Percentiles rank a stretch among this genome's conserved stretches.
These are phyloP conservation scores for Mustela nigripes DNA, from an alignment of 2,113 vertebrate species.

Conservation along the genomic window DNA sequence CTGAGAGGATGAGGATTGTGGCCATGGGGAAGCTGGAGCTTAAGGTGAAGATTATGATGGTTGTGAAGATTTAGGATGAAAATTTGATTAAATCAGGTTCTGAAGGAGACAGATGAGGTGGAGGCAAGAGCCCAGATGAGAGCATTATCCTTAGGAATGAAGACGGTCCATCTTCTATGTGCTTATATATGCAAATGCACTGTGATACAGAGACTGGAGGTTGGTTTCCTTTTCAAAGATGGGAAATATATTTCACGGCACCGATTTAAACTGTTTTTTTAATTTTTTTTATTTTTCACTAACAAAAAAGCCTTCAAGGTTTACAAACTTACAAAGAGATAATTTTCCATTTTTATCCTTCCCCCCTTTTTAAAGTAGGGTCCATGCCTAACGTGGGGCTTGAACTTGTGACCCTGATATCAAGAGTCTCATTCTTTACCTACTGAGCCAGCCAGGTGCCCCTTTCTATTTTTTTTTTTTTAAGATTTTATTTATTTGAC, in stretches of 20 bases:
- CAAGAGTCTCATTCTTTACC: background rate
- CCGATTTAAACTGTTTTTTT: background rate
- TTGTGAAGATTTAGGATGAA: background rate
- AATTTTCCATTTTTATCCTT: background rate
- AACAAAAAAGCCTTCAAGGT: background rate
- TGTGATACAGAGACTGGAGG: too few species aligned
- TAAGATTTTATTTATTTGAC: too few species aligned
- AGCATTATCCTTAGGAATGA: background rate
- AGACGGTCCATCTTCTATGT: background rate
- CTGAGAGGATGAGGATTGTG: background rate
- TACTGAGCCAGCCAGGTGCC: background rate
- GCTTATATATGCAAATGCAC: background rate
- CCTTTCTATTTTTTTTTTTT: background rate
- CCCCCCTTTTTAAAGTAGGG: background rate
- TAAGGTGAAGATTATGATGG: background rate
- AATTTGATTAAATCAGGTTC: background rate
- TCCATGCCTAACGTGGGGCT: background rate
- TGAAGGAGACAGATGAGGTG: background rate
- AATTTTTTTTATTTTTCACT: background rate
- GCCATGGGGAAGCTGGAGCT: background rate
- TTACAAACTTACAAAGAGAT: background rate
- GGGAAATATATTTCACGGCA: background rate
- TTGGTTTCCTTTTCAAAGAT: background rate
- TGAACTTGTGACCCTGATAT: background rate
- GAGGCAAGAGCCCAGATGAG: background rate